Evolutionary conservation across 2,888 invertebrate species (phyloP), one percentile per base, ranked within the genome.

Genomic region (Rotaria macrura): DNA sequence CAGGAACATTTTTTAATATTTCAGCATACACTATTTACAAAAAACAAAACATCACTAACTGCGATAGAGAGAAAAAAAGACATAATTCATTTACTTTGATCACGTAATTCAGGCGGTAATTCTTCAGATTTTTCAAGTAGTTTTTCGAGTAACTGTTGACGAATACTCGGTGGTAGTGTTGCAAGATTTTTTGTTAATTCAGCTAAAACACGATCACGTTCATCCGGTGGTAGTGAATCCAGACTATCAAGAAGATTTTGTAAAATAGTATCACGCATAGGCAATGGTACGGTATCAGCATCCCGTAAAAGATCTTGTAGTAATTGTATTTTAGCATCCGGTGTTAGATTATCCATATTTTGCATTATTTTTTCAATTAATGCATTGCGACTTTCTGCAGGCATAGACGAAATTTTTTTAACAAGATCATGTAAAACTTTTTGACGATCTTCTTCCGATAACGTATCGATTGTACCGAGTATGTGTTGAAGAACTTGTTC

Each of bases 121-220:
- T 43, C 25, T 43, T 79, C 79, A 40, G 79, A 79, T 43, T 79
- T 79, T 79, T 79, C 79, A 2, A 79, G 12, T 79, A 79, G 43
- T 79, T 79, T 79, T 12, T 79, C 79, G 5, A 79, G 12, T 43
- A 79, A 43, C 43, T 79, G 79, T 79, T 79, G 79, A n/a, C 79
- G 79, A 79, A 79, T 79, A 79, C n/a, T 43, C 25, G 79, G 20
- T 43, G 79, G 79, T n/a, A 79, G 43, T 25, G 43, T 43, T 5
- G 43, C 79, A n/a, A 79, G n/a, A 43, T 79, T 79, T 43, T 79
- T 43, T 43, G 79, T 79, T 79, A 79, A 79, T 79, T 79, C 79
- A 25, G 79, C 43, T 79, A 79, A 17, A 25, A 79, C 79, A 79
- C 79, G 79, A 43, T 79, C 25, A 43, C 79, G 40, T n/a, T 79